Evolutionary conservation across 2,888 invertebrate genomes (phyloP).

Genomic region (Fragum whitleyi): DNA sequence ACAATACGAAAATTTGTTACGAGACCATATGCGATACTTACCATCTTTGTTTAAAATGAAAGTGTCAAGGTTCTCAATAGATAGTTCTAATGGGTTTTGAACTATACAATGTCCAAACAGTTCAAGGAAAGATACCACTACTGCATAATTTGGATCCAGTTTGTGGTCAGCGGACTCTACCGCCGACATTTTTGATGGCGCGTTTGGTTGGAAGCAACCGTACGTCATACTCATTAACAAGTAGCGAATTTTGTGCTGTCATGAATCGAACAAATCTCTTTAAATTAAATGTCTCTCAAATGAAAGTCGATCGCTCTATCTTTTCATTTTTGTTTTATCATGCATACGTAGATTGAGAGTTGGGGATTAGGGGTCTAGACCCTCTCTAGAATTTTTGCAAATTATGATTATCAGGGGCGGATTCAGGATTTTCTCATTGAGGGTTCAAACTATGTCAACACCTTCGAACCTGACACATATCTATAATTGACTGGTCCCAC

Average conservation of each 20-base stretch:
- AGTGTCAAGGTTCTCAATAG: conserved; percentile 22
- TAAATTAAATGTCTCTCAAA: too few relatives aligned
- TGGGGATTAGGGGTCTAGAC: too few relatives aligned
- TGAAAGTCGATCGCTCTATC: too few relatives aligned
- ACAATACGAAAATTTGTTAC: too few relatives aligned
- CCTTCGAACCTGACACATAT: too few relatives aligned
- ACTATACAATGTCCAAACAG: conserved; percentile 31
- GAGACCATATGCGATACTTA: neutral
- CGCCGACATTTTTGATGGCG: conserved; percentile 2
- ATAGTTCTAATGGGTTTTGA: neutral
- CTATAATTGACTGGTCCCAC: too few relatives aligned
- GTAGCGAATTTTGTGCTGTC: neutral
- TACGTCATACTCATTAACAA: neutral
- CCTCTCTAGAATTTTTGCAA: too few relatives aligned
- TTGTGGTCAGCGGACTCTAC: conserved; percentile 28
- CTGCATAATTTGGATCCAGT: conserved; percentile 50
- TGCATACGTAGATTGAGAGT: too few relatives aligned
- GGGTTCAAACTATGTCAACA: too few relatives aligned
- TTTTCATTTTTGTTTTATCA: too few relatives aligned
- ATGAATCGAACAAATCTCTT: neutral
- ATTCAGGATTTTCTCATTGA: too few relatives aligned
- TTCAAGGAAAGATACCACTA: conserved; percentile 48
- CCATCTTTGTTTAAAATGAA: neutral
- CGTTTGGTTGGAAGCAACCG: neutral
- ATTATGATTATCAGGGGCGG: too few relatives aligned